A percentile compares a stretch with the other conserved stretches of the same genome.
Evolutionary conservation across 64 coral and sea anemone genomes (phyloP).

Genomic region (Montipora cactus): DNA sequence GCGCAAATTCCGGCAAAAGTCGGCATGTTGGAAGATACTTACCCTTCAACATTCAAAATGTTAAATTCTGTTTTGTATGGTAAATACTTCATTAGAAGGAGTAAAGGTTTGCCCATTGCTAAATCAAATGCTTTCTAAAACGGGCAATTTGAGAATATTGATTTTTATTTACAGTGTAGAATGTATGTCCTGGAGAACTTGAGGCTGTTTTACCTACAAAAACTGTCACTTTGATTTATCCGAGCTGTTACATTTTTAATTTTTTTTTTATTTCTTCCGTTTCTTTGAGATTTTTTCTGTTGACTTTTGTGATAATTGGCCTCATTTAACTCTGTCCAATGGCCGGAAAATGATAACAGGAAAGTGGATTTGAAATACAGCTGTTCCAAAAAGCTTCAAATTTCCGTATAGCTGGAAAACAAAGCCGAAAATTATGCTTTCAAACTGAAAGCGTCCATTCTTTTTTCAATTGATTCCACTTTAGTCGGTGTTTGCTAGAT

Average conservation of each 20-base stretch:
- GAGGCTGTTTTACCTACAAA: not conserved
- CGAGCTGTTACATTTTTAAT: not conserved
- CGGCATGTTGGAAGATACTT: too few relatives aligned
- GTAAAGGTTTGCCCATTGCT: not conserved
- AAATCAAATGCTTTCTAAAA: too few relatives aligned
- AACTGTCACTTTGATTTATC: not conserved
- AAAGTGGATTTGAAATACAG: slow-evolving; percentile 14
- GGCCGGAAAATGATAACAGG: not conserved
- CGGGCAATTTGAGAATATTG: too few relatives aligned
- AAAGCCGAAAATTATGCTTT: not conserved
- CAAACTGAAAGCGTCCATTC: not conserved
- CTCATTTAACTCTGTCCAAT: not conserved
- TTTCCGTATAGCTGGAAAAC: not conserved
- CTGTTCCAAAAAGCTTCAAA: not conserved
- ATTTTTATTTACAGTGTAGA: too few relatives aligned
- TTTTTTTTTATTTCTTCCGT: not conserved
- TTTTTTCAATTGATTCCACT: not conserved
- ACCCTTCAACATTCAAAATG: not conserved
- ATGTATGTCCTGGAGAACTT: too few relatives aligned
- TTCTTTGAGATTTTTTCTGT: not conserved
- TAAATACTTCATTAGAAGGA: not conserved
- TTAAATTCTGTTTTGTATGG: not conserved
- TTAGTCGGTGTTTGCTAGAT: not conserved
- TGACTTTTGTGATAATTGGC: not conserved
- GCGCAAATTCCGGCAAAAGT: not conserved